Percentiles rank a stretch among this genome's conserved stretches.
Evolutionary conservation across 2,113 vertebrate species (phyloP).

Genomic region (Gopherus flavomarginatus): DNA sequence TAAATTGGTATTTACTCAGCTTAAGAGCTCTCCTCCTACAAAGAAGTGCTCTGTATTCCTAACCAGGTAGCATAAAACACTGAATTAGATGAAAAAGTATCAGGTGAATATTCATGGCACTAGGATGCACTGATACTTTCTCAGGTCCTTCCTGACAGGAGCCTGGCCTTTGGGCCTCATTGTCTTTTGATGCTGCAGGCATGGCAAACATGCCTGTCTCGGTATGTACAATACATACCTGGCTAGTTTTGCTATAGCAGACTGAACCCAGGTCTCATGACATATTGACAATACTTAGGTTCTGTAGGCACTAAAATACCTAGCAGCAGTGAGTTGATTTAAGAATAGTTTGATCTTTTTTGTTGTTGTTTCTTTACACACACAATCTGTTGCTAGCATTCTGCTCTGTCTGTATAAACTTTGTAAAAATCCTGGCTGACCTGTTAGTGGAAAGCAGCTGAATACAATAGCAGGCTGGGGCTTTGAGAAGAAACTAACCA

Average conservation of each 20-base stretch:
- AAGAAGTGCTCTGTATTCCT: neutral
- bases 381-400: neutral
- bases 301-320: neutral
- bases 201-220: neutral
- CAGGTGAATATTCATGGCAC: neutral
- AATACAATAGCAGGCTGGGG: neutral
- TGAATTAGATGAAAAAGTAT: neutral
- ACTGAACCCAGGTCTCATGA: neutral
- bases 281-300: neutral
- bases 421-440: neutral
- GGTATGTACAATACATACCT: neutral
- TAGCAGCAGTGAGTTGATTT: neutral
- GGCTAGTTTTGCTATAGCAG: neutral
- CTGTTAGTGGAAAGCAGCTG: neutral
- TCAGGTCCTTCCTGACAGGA: neutral
- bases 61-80: neutral
- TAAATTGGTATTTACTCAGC: neutral
- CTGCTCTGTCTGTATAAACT: neutral
- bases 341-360: neutral
- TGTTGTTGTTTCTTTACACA: neutral
- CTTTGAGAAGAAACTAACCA: neutral
- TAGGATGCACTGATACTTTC: neutral
- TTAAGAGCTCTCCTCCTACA: neutral
- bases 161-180: neutral
- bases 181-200: accelerated